Base-by-base conservation (phyloP, 1,140 invertebrate species). In the Drosophila insularis region DNA sequence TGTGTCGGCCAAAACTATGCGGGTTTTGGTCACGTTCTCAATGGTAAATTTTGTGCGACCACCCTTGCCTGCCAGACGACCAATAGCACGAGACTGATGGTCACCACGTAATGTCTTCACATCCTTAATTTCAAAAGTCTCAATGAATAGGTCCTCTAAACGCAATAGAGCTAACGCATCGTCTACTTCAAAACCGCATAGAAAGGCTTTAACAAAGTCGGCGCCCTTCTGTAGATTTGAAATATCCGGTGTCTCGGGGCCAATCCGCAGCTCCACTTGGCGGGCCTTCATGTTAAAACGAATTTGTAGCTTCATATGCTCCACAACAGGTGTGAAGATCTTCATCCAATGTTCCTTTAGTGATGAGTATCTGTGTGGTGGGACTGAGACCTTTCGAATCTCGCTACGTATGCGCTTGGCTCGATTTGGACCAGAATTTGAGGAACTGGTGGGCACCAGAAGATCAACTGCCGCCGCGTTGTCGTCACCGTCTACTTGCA, bases 41-140 rank as follows among this genome's bases (percentile, higher is more conserved):
- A 99, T 99, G 2, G 98, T 99, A 86, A 97, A 99, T 91, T 99
- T 99, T 3, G 98, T 99, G 71, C 97, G 95, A 19, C 99, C 99
- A 68, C 98, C 97, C 93, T 99, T 99, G 0, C 99, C 99, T 13
- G 99, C 99, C 50, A 99, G 93, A 79, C 99, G 94, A 19, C 99
- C 99, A 82, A 99, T 98, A 0, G 98, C 98, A 92, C 99, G 93
- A 21, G 97, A 96, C 69, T 99, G 93, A 92, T 99, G 98, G 92
- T 99, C 98, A 10, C 99, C 98, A 92, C 98, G 97, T 37, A 99
- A 92, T 21, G 95, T 97, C 93, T 99, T 99, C 0, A 99, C 98
- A 93, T 99, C 98, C 93, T 97, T 97, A 31, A 99, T 94, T 94
- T 99, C 97, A 93, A 99, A 99, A 0, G 97, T 96, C 93, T 99